phyloP scores from a whole-genome alignment of 2,113 vertebrate species.

The Cervus canadensis region DNA sequence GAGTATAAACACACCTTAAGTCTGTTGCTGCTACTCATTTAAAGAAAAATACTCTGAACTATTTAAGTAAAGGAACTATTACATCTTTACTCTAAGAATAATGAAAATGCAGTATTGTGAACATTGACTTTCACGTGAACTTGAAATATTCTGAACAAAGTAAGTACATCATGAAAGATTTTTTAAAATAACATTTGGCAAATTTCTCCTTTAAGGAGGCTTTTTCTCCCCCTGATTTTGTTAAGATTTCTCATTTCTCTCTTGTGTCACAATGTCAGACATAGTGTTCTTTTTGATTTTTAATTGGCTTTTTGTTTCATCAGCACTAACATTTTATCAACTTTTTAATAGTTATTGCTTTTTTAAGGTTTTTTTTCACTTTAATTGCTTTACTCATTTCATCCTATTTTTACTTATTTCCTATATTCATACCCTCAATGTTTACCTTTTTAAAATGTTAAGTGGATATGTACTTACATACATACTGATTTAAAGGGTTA shows the following conservation, averaged over 20 bases:
- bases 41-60: background rate
- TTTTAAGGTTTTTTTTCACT: background rate
- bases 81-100: background rate
- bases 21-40: background rate
- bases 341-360: background rate
- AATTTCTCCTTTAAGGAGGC: background rate
- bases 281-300: background rate
- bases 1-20: background rate
- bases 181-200: background rate
- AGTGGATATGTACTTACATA: background rate
- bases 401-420: background rate
- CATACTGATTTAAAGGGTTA: background rate
- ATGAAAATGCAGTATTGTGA: background rate
- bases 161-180: background rate
- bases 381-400: background rate
- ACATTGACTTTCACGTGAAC: background rate
- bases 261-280: background rate
- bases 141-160: background rate
- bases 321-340: background rate
- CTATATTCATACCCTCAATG: background rate
- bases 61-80: background rate
- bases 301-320: background rate
- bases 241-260: background rate
- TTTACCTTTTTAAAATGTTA: background rate
- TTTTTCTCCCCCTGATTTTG: background rate